Conservation (phyloP, 1,140 invertebrate genomes). For the Cryptotermes secundus region DNA sequence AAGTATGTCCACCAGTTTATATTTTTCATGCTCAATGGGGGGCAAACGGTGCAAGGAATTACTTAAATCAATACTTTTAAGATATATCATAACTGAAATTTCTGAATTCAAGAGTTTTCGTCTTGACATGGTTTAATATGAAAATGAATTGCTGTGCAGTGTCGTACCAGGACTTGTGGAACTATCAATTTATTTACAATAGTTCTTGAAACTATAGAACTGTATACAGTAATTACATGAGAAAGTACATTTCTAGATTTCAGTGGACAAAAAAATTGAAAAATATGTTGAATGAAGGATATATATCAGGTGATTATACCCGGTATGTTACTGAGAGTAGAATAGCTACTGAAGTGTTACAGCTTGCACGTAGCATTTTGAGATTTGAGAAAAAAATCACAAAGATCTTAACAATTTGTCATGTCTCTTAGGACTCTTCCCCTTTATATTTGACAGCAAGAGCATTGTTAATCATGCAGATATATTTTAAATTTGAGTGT, state of each 20-base stretch:
- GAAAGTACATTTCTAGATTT: not conserved
- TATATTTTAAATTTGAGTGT: no score
- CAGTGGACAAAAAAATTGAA: not conserved
- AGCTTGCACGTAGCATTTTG: not conserved
- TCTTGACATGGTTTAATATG: not conserved
- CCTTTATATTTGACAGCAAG: not conserved
- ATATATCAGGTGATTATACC: not conserved
- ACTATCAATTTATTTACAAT: not conserved
- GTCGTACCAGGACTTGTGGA: not conserved
- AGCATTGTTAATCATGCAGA: not conserved
- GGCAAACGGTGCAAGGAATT: no score
- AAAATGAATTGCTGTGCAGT: not conserved
- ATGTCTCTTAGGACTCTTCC: not conserved
- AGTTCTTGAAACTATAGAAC: not conserved
- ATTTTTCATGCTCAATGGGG: no score
- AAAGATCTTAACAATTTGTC: not conserved
- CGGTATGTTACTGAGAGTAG: not conserved
- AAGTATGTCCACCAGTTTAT: no score
- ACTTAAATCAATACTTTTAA: no score
- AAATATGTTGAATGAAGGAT: not conserved
- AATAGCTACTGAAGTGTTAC: not conserved
- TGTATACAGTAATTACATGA: not conserved
- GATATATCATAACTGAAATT: no score
- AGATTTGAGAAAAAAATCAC: not conserved
- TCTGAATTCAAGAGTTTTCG: no score